Conservation (phyloP, 2,888 invertebrate genomes). For the Eupithecia dodoneata region DNA sequence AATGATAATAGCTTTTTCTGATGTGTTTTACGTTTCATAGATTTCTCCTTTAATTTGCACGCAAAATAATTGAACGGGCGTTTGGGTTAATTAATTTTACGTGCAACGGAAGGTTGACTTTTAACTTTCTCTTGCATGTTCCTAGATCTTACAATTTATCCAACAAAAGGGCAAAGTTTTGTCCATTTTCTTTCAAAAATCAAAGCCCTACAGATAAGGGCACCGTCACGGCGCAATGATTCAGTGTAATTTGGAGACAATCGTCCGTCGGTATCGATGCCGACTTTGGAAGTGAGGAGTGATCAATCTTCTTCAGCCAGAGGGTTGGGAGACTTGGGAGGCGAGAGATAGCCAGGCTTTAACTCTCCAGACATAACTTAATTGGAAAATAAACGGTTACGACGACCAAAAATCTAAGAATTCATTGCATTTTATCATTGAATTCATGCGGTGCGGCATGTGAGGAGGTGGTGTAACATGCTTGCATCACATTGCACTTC, state of each 20-base stretch:
- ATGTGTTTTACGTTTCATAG: too few species aligned
- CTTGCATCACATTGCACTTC: too few species aligned
- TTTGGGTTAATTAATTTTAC: too few species aligned
- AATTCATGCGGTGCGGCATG: neutral
- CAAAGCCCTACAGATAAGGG: neutral
- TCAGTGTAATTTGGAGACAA: conserved; percentile 53
- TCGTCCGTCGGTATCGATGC: conserved; percentile 49
- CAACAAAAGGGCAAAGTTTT: neutral
- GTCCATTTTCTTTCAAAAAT: conserved; percentile 1
- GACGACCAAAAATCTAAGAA: neutral
- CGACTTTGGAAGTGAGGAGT: conserved; percentile 46
- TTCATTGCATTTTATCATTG: neutral
- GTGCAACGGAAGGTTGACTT: too few species aligned
- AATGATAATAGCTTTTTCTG: too few species aligned
- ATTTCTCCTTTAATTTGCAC: too few species aligned
- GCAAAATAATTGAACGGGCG: too few species aligned
- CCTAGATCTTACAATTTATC: neutral
- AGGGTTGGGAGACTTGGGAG: neutral
- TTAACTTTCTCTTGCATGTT: too few species aligned
- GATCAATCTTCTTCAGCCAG: conserved; percentile 58
- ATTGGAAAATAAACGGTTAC: neutral
- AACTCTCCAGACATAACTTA: neutral
- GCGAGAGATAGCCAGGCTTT: neutral
- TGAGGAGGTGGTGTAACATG: neutral
- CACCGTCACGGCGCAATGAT: conserved; percentile 12